Percentiles rank a stretch among this genome's conserved stretches.
Evolutionary conservation across 1,140 invertebrate species (phyloP).

Genomic region (Brachionus rubens): DNA sequence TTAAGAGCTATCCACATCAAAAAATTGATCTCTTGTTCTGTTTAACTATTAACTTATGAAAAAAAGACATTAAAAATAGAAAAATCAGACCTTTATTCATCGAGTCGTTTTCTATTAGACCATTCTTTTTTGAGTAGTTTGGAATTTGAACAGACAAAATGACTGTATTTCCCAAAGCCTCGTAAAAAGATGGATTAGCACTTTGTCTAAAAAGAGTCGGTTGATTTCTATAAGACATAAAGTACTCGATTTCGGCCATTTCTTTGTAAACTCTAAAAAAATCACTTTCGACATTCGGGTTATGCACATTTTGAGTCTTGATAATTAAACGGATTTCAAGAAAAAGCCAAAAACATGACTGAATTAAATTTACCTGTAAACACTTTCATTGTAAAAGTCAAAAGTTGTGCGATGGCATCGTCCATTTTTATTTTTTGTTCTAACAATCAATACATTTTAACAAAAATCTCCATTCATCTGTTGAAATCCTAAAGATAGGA

Average conservation of each 20-base stretch:
- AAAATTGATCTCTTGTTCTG: slow-evolving; percentile 79
- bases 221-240: slow-evolving; percentile 69
- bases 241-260: slow-evolving; percentile 76
- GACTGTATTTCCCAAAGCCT: slow-evolving; percentile 81
- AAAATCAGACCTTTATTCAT: slow-evolving; percentile 53
- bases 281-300: slow-evolving; percentile 69
- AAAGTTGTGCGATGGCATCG: slow-evolving; percentile 85
- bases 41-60: too few relatives aligned
- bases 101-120: slow-evolving; percentile 70
- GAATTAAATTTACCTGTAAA: slow-evolving; percentile 66
- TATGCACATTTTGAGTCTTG: slow-evolving; percentile 84
- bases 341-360: not conserved
- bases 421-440: slow-evolving; percentile 63
- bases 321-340: not conserved
- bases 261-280: slow-evolving; percentile 79
- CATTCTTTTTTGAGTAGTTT: slow-evolving; percentile 74
- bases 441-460: slow-evolving; percentile 62
- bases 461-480: slow-evolving; percentile 70
- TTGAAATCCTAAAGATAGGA: slow-evolving; percentile 75
- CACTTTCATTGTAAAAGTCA: slow-evolving; percentile 75
- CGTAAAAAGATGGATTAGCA: slow-evolving; percentile 69
- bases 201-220: slow-evolving; percentile 70
- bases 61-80: not conserved
- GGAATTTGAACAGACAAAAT: slow-evolving; percentile 76
- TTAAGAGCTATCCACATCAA: slow-evolving; percentile 75